phyloP scores from a whole-genome alignment of 2,888 invertebrate species.

The Andrena dorsata region DNA sequence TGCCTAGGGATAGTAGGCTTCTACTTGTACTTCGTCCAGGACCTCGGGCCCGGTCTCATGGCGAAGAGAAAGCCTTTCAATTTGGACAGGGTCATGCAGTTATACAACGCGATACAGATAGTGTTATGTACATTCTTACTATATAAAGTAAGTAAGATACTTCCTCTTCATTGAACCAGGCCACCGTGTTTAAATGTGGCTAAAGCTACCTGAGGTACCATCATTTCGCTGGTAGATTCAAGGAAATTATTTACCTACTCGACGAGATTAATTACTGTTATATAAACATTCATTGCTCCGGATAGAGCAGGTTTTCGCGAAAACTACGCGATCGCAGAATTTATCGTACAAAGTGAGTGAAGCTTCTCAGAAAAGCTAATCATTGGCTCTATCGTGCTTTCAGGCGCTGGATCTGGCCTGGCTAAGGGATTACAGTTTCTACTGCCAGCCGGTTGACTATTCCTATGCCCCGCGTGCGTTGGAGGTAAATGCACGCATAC shows the following conservation, averaged over 20 bases:
- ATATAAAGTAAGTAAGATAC: slow-evolving; percentile 73
- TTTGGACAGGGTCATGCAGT: slow-evolving; percentile 88
- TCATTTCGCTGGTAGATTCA: neutral
- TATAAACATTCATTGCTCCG: too few species aligned
- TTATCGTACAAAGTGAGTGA: neutral
- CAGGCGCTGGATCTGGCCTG: slow-evolving; percentile 76
- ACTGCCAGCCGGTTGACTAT: slow-evolving; percentile 91
- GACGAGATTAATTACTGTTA: neutral
- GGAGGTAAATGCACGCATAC: slow-evolving; percentile 82
- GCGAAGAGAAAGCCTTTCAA: slow-evolving; percentile 88
- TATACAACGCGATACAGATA: slow-evolving; percentile 90
- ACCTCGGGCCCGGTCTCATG: slow-evolving; percentile 91
- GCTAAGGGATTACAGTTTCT: slow-evolving; percentile 87
- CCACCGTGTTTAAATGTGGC: too few species aligned
- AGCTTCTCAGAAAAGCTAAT: too few species aligned
- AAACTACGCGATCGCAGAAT: too few species aligned
- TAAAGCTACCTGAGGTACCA: too few species aligned
- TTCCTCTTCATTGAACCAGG: neutral
- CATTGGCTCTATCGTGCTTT: neutral
- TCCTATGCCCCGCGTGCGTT: slow-evolving; percentile 87
- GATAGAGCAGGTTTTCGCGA: too few species aligned
- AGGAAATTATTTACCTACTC: neutral
- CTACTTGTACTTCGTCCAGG: slow-evolving; percentile 90
- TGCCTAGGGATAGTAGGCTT: slow-evolving; percentile 86
- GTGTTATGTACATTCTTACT: slow-evolving; percentile 86